Evolutionary conservation across 2,888 invertebrate species (phyloP).

Genomic region (Ferrisia virgata): DNA sequence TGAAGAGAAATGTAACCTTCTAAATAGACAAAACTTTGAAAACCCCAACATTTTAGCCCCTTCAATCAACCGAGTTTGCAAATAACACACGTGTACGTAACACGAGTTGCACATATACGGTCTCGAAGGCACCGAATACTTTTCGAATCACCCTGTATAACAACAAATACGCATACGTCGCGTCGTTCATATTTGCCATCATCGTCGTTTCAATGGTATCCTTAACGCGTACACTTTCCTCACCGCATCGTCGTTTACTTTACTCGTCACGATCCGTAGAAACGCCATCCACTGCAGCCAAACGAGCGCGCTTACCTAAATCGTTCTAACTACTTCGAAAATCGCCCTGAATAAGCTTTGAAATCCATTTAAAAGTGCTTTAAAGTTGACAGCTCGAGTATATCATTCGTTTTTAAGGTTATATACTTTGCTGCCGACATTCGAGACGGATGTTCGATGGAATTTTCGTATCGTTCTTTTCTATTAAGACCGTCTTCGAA

Average conservation of each 20-base stretch:
- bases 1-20: no score
- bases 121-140: neutral
- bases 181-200: neutral
- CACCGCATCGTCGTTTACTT: neutral
- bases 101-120: no score
- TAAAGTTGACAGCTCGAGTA: constrained; percentile 14
- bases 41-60: no score
- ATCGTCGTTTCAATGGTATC: neutral
- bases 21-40: no score
- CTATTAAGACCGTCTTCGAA: neutral
- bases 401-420: neutral
- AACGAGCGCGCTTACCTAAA: neutral
- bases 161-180: neutral
- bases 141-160: neutral
- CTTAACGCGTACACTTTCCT: neutral
- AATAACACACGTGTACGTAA: no score
- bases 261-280: neutral
- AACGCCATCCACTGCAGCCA: neutral
- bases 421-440: neutral
- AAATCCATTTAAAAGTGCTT: constrained; percentile 10
- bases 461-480: neutral
- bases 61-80: no score
- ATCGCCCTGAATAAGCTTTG: neutral
- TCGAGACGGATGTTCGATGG: neutral
- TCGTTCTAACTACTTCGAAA: neutral